Conservation (phyloP, 2,888 invertebrate genomes). For the Tridacna crocea region DNA sequence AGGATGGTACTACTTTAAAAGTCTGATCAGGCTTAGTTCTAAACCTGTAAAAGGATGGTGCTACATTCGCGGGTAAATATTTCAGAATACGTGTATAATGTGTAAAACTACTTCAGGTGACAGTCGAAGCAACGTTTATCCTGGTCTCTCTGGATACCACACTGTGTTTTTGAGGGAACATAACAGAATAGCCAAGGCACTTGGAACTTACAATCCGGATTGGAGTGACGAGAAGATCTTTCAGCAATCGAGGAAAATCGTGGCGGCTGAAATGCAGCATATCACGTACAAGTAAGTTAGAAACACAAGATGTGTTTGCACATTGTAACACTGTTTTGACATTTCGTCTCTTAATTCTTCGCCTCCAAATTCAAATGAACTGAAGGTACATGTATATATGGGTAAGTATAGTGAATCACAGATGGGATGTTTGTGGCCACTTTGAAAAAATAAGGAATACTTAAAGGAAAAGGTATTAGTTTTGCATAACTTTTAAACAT, state of each 20-base stretch:
- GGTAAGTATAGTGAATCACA: too few relatives aligned
- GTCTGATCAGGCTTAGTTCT: too few relatives aligned
- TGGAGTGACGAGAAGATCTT: slow-evolving; percentile 59
- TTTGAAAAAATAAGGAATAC: too few relatives aligned
- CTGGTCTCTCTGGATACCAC: slow-evolving; percentile 57
- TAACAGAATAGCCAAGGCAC: slow-evolving; percentile 50
- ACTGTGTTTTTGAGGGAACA: slow-evolving; percentile 64
- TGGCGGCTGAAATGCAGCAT: slow-evolving; percentile 48
- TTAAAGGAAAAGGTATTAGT: too few relatives aligned
- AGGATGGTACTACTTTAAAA: too few relatives aligned
- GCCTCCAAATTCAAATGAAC: background rate
- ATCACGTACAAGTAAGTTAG: slow-evolving; percentile 24
- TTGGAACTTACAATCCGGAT: slow-evolving; percentile 27
- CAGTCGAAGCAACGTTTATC: slow-evolving; percentile 54
- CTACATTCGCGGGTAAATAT: too few relatives aligned
- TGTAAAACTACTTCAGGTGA: slow-evolving; percentile 47
- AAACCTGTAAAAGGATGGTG: too few relatives aligned
- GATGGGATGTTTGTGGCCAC: too few relatives aligned
- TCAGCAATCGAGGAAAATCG: slow-evolving; percentile 59
- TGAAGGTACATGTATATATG: too few relatives aligned
- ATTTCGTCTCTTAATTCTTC: background rate
- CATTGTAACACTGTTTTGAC: background rate
- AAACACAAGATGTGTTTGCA: background rate
- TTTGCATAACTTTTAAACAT: too few relatives aligned
- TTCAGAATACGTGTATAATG: too few relatives aligned